Conservation (phyloP, 2,888 invertebrate species). For the Druceiella hillmani region DNA sequence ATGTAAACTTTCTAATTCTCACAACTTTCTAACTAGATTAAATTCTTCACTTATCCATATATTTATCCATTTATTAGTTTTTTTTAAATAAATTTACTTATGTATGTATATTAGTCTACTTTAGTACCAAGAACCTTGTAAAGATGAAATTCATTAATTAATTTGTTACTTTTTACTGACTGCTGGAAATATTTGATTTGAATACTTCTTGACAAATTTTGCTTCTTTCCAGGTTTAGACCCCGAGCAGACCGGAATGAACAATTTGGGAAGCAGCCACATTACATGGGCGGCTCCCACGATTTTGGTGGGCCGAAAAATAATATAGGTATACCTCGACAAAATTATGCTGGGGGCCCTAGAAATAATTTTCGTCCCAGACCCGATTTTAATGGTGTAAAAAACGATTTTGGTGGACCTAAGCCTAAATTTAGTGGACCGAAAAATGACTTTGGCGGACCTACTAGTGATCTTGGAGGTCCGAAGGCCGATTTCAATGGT, state of each 20-base stretch:
- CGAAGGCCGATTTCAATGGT: slow-evolving; percentile 44
- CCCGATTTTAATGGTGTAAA: slow-evolving; percentile 47
- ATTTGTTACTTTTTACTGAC: too few relatives aligned
- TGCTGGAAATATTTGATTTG: not conserved
- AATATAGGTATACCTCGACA: slow-evolving; percentile 40
- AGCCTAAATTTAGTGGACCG: slow-evolving; percentile 38
- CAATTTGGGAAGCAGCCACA: slow-evolving; percentile 56
- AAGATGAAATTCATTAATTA: too few relatives aligned
- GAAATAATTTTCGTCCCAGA: slow-evolving; percentile 45
- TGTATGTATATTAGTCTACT: slow-evolving; percentile 3
- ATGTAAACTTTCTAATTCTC: too few relatives aligned
- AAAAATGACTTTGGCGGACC: slow-evolving; percentile 45
- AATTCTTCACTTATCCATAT: not conserved
- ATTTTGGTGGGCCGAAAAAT: slow-evolving; percentile 48
- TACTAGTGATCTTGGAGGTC: slow-evolving; percentile 36
- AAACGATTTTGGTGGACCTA: slow-evolving; percentile 38
- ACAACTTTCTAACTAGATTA: not conserved
- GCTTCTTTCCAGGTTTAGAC: slow-evolving; percentile 45
- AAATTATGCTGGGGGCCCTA: slow-evolving; percentile 33
- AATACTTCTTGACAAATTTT: slow-evolving; percentile 2
- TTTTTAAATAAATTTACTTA: slow-evolving; percentile 16
- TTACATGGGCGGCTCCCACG: slow-evolving; percentile 37
- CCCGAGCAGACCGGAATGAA: slow-evolving; percentile 60
- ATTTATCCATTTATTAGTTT: not conserved
- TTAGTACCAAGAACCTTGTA: too few relatives aligned